These are phyloP conservation scores for Bibio marci DNA, from an alignment of 2,888 invertebrate genomes.

Conservation along the genomic window DNA sequence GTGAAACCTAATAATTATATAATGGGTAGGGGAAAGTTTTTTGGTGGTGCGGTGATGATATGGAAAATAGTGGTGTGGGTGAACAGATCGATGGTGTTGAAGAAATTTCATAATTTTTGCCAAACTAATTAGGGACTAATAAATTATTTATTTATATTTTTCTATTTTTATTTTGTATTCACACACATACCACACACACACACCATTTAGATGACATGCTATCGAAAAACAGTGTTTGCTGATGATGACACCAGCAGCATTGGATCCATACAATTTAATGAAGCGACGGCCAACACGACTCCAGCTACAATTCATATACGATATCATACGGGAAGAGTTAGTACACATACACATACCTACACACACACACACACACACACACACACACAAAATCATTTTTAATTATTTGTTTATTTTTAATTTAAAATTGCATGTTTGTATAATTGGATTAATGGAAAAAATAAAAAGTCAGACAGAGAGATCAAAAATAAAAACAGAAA, in stretches of 20 bases:
- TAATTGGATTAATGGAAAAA: neutral
- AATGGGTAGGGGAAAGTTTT: too few relatives aligned
- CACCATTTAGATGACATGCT: conserved; percentile 60
- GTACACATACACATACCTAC: conserved; percentile 8
- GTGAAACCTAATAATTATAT: too few relatives aligned
- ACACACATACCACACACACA: too few relatives aligned
- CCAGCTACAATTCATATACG: conserved; percentile 65
- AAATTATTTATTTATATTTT: too few relatives aligned
- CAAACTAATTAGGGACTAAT: too few relatives aligned
- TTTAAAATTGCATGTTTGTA: neutral
- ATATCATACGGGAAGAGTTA: conserved; percentile 52
- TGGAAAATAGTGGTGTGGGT: too few relatives aligned
- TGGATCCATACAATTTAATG: conserved; percentile 68
- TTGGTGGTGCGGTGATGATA: too few relatives aligned
- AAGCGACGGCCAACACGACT: conserved; percentile 17
- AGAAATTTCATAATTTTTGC: too few relatives aligned
- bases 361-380: neutral
- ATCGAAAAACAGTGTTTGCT: conserved; percentile 73
- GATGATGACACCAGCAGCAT: conserved; percentile 70
- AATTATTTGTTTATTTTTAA: neutral
- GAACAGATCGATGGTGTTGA: too few relatives aligned
- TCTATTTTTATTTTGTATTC: too few relatives aligned
- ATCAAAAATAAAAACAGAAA: conserved; percentile 3
- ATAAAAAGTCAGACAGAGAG: neutral
- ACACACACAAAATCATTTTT: neutral